phyloP scores from a whole-genome alignment of 2,888 invertebrate genomes.

The Cactoblastis cactorum region DNA sequence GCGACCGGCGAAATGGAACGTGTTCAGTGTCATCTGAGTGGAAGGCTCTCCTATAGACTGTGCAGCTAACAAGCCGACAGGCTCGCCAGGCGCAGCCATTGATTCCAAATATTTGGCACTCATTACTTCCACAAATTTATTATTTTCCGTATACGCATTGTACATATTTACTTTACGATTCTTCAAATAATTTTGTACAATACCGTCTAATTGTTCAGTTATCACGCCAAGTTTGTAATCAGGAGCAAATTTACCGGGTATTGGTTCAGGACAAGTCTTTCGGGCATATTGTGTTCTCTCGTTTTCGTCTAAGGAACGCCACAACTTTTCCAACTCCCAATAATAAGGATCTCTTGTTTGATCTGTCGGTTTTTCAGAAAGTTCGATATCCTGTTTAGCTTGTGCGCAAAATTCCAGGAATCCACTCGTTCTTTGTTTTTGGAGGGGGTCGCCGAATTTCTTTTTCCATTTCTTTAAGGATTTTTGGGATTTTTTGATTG shows the following conservation, averaged over 20 bases:
- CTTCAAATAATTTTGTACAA: slow-evolving; percentile 81
- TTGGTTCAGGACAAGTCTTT: slow-evolving; percentile 86
- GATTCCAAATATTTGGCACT: slow-evolving; percentile 88
- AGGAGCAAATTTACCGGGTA: slow-evolving; percentile 83
- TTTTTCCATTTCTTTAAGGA: slow-evolving; percentile 82
- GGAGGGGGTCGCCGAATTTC: slow-evolving; percentile 65
- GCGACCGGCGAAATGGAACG: slow-evolving; percentile 99
- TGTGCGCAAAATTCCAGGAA: slow-evolving; percentile 81
- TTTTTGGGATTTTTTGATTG: slow-evolving; percentile 78
- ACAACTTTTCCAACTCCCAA: slow-evolving; percentile 81
- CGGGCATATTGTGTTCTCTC: slow-evolving; percentile 75
- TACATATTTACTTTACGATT: slow-evolving; percentile 51
- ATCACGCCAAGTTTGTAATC: slow-evolving; percentile 90
- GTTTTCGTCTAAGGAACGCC: slow-evolving; percentile 82
- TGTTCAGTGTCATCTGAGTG: slow-evolving; percentile 99
- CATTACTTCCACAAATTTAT: slow-evolving; percentile 84
- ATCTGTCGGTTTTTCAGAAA: slow-evolving; percentile 64
- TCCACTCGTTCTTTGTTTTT: slow-evolving; percentile 70
- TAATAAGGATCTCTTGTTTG: slow-evolving; percentile 81
- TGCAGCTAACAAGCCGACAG: slow-evolving; percentile 97
- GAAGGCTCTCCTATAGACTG: slow-evolving; percentile 99
- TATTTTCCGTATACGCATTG: slow-evolving; percentile 52
- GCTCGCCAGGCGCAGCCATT: slow-evolving; percentile 94
- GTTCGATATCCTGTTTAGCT: slow-evolving; percentile 63
- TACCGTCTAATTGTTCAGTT: slow-evolving; percentile 87